Evolutionary conservation across 2,797 vertebrate genomes (phyloP).

Genomic region (Numenius phaeopus): DNA sequence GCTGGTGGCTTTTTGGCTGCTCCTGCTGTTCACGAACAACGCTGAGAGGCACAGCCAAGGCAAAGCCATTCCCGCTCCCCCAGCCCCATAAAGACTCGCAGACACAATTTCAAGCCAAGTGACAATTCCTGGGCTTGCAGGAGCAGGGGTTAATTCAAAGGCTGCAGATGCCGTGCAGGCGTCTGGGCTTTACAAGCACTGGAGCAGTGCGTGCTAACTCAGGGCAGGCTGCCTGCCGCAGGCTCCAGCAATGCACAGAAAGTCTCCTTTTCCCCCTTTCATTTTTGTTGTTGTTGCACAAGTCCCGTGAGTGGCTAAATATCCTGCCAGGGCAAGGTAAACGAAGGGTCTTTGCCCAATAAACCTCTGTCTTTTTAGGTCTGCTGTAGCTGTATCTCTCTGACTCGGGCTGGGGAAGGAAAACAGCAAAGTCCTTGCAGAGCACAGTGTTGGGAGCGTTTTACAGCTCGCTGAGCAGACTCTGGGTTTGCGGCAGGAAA

Average conservation of each 20-base stretch:
- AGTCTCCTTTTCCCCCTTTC: neutral
- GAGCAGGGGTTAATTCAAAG: neutral
- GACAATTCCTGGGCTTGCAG: neutral
- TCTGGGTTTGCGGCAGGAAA: conserved; percentile 3
- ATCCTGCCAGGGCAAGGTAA: neutral
- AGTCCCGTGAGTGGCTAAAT: conserved; percentile 15
- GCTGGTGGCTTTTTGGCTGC: neutral
- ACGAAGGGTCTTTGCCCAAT: conserved; percentile 40
- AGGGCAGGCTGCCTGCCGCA: neutral
- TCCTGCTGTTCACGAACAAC: accelerated
- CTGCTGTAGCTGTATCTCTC: neutral
- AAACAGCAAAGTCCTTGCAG: conserved; percentile 53
- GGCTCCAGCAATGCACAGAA: conserved; percentile 1
- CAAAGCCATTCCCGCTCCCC: neutral
- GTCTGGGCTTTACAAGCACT: neutral
- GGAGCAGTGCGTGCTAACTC: neutral
- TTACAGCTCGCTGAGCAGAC: neutral
- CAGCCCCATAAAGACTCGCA: neutral
- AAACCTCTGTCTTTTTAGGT: conserved; percentile 5
- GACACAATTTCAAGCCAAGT: neutral
- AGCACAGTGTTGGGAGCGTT: accelerated
- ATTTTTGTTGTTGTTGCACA: neutral
- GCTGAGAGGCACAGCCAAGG: neutral
- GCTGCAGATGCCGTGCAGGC: neutral
- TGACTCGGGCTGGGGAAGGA: conserved; percentile 37